Evolutionary conservation across 2,797 vertebrate genomes (phyloP).

Genomic region (Artibeus jamaicensis): DNA sequence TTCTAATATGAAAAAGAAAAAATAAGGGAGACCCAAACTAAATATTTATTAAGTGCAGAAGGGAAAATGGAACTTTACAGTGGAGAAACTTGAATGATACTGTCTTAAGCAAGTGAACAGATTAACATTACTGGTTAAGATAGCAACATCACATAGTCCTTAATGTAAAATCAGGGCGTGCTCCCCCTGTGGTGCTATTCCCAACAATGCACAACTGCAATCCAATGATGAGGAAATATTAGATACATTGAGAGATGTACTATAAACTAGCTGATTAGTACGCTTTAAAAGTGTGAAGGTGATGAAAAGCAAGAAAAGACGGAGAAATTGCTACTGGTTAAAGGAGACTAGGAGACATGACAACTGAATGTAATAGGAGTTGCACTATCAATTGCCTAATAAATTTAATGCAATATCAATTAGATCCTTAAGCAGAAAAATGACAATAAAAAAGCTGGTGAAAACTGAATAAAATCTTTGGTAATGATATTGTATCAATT

Average conservation of each 20-base stretch:
- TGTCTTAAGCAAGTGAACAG: neutral
- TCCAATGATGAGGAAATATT: neutral
- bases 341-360: neutral
- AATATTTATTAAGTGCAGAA: neutral
- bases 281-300: neutral
- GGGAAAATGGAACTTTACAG: neutral
- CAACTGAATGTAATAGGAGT: neutral
- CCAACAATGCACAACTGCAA: neutral
- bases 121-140: neutral
- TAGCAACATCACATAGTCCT: neutral
- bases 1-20: constrained; percentile 11
- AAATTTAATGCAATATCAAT: neutral
- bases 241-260: neutral
- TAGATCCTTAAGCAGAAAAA: neutral
- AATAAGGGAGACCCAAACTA: neutral
- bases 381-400: neutral
- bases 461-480: neutral
- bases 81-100: neutral
- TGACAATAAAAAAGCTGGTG: neutral
- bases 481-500: neutral
- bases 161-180: neutral
- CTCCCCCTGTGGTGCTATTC: neutral
- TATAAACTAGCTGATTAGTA: neutral
- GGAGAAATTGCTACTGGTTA: neutral
- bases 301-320: neutral